These are phyloP conservation scores for Solea solea DNA, from an alignment of 2,113 vertebrate genomes.

Conservation along the genomic window DNA sequence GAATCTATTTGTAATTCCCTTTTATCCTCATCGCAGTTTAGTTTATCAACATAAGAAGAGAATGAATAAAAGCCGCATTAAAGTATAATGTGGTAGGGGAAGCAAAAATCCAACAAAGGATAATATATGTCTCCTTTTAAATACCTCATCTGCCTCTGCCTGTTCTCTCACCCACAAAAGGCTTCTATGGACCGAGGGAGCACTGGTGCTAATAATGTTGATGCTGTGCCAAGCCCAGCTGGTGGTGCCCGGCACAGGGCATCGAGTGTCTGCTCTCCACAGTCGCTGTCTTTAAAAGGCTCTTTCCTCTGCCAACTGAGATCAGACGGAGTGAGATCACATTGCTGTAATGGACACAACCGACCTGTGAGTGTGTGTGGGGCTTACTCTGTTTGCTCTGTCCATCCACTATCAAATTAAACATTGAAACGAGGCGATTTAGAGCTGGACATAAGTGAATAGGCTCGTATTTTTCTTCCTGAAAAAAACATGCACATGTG, in stretches of 20 bases:
- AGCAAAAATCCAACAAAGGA: slow-evolving; percentile 25
- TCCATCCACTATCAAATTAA: slow-evolving; percentile 15
- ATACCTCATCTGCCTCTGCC: slow-evolving; percentile 33
- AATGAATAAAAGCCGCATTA: slow-evolving; percentile 10
- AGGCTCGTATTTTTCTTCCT: too few relatives aligned
- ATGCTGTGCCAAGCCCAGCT: slow-evolving; percentile 78
- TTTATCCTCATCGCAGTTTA: neutral
- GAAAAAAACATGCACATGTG: too few relatives aligned
- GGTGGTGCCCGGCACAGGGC: slow-evolving; percentile 78
- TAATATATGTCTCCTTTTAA: slow-evolving; percentile 29
- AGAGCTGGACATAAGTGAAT: neutral
- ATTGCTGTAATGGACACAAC: slow-evolving; percentile 56
- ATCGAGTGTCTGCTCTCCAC: slow-evolving; percentile 78
- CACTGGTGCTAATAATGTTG: slow-evolving; percentile 76
- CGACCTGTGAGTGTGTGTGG: slow-evolving; percentile 54
- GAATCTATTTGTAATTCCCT: neutral
- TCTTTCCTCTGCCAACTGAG: slow-evolving; percentile 67
- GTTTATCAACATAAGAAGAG: neutral
- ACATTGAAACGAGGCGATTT: slow-evolving; percentile 4
- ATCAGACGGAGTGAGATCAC: slow-evolving; percentile 68
- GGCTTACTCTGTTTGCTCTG: slow-evolving; percentile 26
- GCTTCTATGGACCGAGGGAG: slow-evolving; percentile 67
- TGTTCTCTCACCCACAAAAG: slow-evolving; percentile 58
- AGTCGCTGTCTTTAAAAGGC: slow-evolving; percentile 75
- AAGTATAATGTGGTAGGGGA: slow-evolving; percentile 14